Percentiles rank a stretch among this genome's conserved stretches.
These are phyloP conservation scores for Nemopilema nomurai DNA, from an alignment of 30 jellyfish, hydroid and myxozoan genomes.

Conservation along the genomic window DNA sequence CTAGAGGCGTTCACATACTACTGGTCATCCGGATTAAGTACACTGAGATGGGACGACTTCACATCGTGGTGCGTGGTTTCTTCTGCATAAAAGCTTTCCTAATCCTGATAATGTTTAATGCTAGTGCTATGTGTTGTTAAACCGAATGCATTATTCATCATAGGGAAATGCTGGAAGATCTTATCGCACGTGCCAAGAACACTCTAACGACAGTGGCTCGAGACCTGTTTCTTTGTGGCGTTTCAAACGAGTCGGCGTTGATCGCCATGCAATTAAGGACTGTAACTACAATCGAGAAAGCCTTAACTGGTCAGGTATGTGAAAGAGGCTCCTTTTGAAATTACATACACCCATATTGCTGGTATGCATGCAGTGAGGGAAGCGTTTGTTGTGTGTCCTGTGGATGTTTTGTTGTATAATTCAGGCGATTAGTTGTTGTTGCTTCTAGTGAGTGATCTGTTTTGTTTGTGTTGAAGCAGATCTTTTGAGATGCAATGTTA, in stretches of 20 bases:
- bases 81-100: no score
- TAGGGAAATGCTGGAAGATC: slow-evolving; percentile 96
- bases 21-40: slow-evolving; percentile 97
- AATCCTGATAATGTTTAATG: no score
- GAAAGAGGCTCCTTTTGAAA: background rate
- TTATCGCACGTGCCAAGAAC: slow-evolving; percentile 66
- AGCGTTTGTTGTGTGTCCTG: no score
- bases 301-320: slow-evolving; percentile 81
- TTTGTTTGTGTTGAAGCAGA: background rate
- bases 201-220: slow-evolving; percentile 59
- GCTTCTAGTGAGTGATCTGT: no score
- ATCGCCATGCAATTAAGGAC: slow-evolving; percentile 86
- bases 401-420: background rate
- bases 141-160: background rate
- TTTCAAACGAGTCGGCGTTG: slow-evolving; percentile 64
- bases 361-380: no score
- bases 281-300: slow-evolving; percentile 74
- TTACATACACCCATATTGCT: no score
- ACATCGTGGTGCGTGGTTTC: slow-evolving; percentile 80
- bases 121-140: background rate
- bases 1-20: slow-evolving; percentile 94
- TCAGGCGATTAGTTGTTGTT: background rate
- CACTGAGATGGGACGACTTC: no score
- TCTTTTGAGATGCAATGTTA: background rate
- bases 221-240: slow-evolving; percentile 55